Evolutionary conservation across 2,797 vertebrate genomes (phyloP).

Genomic region (Lutjanus campechanus): DNA sequence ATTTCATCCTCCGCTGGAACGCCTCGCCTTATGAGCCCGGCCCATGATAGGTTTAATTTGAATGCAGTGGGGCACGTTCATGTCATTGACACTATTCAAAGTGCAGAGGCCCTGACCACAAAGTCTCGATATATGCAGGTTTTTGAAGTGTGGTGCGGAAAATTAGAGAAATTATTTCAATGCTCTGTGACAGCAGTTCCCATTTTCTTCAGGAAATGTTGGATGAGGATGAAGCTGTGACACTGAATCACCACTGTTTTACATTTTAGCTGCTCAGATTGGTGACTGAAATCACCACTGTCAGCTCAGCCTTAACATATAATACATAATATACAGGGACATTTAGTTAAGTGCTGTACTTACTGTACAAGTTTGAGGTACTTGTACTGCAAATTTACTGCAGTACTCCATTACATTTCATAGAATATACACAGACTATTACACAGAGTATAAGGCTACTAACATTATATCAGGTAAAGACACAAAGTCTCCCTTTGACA

Average conservation of each 20-base stretch:
- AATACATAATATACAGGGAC: not conserved
- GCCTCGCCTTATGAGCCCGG: slow-evolving; percentile 23
- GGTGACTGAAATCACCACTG: not conserved
- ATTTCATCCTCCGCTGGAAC: slow-evolving; percentile 51
- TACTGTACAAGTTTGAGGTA: no score
- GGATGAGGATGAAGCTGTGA: slow-evolving; percentile 5
- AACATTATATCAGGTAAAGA: no score
- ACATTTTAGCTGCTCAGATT: not conserved
- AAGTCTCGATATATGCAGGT: slow-evolving; percentile 19
- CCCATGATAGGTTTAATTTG: slow-evolving; percentile 50
- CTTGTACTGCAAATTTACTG: not conserved
- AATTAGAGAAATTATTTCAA: slow-evolving; percentile 53
- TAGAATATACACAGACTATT: no score
- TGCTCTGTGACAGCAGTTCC: slow-evolving; percentile 18
- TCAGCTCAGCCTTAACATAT: not conserved
- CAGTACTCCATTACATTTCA: not conserved
- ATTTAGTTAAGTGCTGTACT: not conserved
- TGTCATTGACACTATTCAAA: slow-evolving; percentile 58
- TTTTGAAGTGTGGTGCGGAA: slow-evolving; percentile 54
- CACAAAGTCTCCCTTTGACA: no score
- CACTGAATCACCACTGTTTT: not conserved
- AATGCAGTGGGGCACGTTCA: slow-evolving; percentile 46
- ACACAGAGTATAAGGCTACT: no score
- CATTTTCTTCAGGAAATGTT: slow-evolving; percentile 41
- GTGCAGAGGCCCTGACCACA: slow-evolving; percentile 38